Evolutionary conservation across 2,888 invertebrate genomes (phyloP).

Genomic region (Phalera bucephala): DNA sequence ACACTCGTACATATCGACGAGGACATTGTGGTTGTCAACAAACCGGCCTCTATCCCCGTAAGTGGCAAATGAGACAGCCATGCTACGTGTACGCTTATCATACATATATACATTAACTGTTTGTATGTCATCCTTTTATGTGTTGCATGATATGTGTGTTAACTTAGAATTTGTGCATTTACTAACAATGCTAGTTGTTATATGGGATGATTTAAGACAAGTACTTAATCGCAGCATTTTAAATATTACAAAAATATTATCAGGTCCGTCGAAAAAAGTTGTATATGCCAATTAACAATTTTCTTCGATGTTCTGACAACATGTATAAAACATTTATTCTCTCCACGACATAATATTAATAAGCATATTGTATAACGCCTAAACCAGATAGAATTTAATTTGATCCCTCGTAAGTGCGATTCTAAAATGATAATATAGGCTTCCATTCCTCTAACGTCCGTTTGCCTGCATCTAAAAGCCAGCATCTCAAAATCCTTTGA

Average conservation of each 20-base stretch:
- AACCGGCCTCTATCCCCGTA: slow-evolving; percentile 99
- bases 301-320: too few species aligned
- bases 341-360: too few species aligned
- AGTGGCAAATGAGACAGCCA: slow-evolving; percentile 94
- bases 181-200: too few species aligned
- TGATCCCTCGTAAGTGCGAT: slow-evolving; percentile 23
- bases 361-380: slow-evolving; percentile 5
- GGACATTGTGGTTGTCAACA: slow-evolving; percentile 99
- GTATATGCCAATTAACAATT: too few species aligned
- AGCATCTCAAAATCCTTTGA: slow-evolving; percentile 47
- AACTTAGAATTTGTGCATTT: slow-evolving; percentile 5
- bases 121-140: slow-evolving; percentile 35
- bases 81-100: slow-evolving; percentile 88
- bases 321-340: neutral
- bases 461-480: slow-evolving; percentile 37
- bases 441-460: slow-evolving; percentile 31
- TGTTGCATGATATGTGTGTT: slow-evolving; percentile 36
- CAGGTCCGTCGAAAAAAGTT: too few species aligned
- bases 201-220: too few species aligned
- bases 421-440: slow-evolving; percentile 22
- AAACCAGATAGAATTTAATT: slow-evolving; percentile 22
- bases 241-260: too few species aligned
- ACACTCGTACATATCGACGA: slow-evolving; percentile 99
- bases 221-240: too few species aligned
- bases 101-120: slow-evolving; percentile 78